A percentile compares a stretch with the other conserved stretches of the same genome.
Evolutionary conservation across 2,113 vertebrate genomes (phyloP).

Genomic region (Corythaeola cristata): DNA sequence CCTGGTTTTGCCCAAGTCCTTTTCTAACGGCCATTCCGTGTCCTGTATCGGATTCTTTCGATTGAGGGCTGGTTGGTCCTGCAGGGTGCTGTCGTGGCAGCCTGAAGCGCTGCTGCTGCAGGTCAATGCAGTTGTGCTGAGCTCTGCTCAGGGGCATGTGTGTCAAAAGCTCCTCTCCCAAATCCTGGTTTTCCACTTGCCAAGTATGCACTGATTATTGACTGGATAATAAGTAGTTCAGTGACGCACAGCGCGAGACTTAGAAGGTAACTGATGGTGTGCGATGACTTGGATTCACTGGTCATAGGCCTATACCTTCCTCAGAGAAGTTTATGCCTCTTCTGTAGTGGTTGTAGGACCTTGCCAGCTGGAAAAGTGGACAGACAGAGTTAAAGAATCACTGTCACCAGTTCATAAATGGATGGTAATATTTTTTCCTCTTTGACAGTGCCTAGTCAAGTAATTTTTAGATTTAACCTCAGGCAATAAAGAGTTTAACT

Average conservation of each 20-base stretch:
- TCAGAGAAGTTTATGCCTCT: neutral
- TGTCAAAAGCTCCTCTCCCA: neutral
- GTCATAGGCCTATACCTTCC: neutral
- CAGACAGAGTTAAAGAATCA: neutral
- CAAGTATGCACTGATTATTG: neutral
- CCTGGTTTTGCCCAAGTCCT: neutral
- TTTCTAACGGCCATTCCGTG: rapidly evolving
- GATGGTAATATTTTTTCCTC: neutral
- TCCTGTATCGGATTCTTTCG: rapidly evolving
- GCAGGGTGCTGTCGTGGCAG: rapidly evolving
- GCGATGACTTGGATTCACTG: neutral
- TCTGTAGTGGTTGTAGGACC: neutral
- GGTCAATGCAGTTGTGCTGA: neutral
- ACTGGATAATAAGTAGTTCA: neutral
- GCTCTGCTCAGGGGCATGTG: rapidly evolving
- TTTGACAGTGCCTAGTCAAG: neutral
- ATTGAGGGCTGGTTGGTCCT: rapidly evolving
- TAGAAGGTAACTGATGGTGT: neutral
- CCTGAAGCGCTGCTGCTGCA: neutral
- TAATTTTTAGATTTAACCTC: neutral
- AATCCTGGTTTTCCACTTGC: neutral
- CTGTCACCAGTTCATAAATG: neutral
- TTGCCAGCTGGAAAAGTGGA: neutral
- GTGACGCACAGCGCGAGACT: rapidly evolving
- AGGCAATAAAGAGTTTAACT: neutral